Evolutionary conservation across 2,113 vertebrate species (phyloP), one percentile per base, ranked within the genome.

Genomic region (Cavia aperea): DNA sequence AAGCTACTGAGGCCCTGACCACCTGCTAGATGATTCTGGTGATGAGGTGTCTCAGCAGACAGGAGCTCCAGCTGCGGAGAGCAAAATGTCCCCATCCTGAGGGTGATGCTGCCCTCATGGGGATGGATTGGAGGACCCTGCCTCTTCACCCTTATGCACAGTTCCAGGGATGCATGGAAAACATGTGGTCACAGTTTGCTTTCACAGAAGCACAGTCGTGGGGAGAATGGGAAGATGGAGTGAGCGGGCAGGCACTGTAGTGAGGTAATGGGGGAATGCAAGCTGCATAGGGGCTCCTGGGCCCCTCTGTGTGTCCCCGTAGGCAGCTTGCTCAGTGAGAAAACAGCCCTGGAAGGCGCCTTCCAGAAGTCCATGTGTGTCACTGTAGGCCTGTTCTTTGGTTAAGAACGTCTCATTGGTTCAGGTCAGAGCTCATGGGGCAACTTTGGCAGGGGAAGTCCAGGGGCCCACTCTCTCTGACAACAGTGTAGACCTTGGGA

Each of bases 61-160:
- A 33, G 54, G 81, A 19, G 43, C 5, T 43, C 14, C 1, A 8
- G 60, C 1, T 36, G 66, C 9, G 29, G n/a, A 2, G 12, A n/a
- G 21, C 3, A 4, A 15, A 10, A 0, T 0, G 19, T 33, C 31
- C 29, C 33, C 7, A 18, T 31, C 2, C 49, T n/a, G 11, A 54
- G 62, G 33, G 39, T n/a, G 75, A 49, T 19, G 3, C 33, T 39
- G 4, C 1, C 43, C 10, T 51, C 39, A 8, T 15, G 21, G 43
- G 54, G 54, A 39, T 12, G 1, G 33, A 58, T 6, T 12, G 1
- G 33, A 58, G 10, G 11, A 31, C 16, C 23, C 23, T 60, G 24
- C n/a, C n/a, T 78, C 51, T 26, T 88, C 51, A 9, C 1, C 6
- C 43, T 21, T 3, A 8, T 13, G 26, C 24, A 3, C 36, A 33